Base-by-base conservation (phyloP, 2,888 invertebrate genomes). In the Digitonthophagus gazella region DNA sequence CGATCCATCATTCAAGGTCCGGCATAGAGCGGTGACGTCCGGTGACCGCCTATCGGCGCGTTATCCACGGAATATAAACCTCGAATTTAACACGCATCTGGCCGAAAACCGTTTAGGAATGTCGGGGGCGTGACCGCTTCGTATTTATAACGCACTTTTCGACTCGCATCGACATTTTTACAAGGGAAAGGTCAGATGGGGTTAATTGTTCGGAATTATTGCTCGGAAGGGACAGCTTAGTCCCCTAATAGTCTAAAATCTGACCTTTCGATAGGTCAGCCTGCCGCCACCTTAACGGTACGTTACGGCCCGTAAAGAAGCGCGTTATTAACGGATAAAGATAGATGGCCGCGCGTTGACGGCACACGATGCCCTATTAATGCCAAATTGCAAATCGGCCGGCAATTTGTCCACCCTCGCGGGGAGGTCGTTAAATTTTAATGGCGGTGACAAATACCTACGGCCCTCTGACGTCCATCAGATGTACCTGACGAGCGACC, bases 131-230 rank as follows among this genome's bases (percentile, higher is more conserved):
- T 44, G 28, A 44, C 28, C 28, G 11, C 2, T 44, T 11, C 28
- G 28, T 44, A 44, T 44, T 44, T 44, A 44, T 44, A 44, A 44
- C 28, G 28, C 28, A 44, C 28, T 44, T 44, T 44, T 44, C 28
- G 28, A 11, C 28, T 44, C 28, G 11, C 28, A 44, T 44, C 28
- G 28, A 44, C 28, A 44, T 44, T 44, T 44, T 44, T 44, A 44
- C 28, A 44, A 44, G 28, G 28, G 44, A 82, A 81, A 82, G 82
- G 82, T 82, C 81, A 79, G 73, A 67, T 64, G 77, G 80, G 80
- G 79, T 81, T 82, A 82, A 82, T 82, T 81, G 80, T 76, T 76
- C 72, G 74, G 76, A 80, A 81, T 82, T 82, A 82, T 79, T 79
- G 77, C 76, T 77, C 81, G 77, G 77, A 77, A 78, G 82, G 82